Conservation (phyloP, 2,888 invertebrate genomes). For the Sepiola atlantica region DNA sequence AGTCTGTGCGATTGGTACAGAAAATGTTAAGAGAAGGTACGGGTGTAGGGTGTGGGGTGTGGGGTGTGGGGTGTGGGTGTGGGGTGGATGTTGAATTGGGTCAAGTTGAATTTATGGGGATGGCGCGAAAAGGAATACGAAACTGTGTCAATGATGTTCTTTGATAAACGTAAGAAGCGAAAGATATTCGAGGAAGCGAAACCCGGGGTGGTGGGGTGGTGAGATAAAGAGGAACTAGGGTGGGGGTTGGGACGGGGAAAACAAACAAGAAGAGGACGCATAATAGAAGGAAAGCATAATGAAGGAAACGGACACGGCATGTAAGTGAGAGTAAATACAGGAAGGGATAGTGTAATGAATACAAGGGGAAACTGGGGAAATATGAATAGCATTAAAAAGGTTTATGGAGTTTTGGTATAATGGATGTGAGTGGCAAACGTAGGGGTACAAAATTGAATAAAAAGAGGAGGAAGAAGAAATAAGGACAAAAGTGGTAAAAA, state of each 20-base stretch:
- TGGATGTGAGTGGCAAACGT: too few relatives aligned
- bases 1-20: background rate
- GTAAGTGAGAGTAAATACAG: too few relatives aligned
- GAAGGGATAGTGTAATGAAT: too few relatives aligned
- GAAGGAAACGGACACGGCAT: too few relatives aligned
- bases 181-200: background rate
- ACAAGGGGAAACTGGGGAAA: too few relatives aligned
- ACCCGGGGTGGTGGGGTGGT: background rate
- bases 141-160: constrained; percentile 7
- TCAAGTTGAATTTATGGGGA: background rate
- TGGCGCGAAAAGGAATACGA: background rate
- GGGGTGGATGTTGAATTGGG: background rate
- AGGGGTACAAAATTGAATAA: too few relatives aligned
- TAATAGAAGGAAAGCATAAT: too few relatives aligned
- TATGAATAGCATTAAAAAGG: too few relatives aligned
- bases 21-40: background rate
- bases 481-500: background rate
- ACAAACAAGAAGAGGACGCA: too few relatives aligned
- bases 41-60: background rate
- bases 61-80: background rate
- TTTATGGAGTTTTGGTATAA: too few relatives aligned
- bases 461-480: background rate
- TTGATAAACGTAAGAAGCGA: background rate
- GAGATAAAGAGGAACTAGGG: too few relatives aligned
- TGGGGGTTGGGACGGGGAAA: too few relatives aligned